Evolutionary conservation across 2,113 vertebrate species (phyloP).

Genomic region (Delphinapterus leucas): DNA sequence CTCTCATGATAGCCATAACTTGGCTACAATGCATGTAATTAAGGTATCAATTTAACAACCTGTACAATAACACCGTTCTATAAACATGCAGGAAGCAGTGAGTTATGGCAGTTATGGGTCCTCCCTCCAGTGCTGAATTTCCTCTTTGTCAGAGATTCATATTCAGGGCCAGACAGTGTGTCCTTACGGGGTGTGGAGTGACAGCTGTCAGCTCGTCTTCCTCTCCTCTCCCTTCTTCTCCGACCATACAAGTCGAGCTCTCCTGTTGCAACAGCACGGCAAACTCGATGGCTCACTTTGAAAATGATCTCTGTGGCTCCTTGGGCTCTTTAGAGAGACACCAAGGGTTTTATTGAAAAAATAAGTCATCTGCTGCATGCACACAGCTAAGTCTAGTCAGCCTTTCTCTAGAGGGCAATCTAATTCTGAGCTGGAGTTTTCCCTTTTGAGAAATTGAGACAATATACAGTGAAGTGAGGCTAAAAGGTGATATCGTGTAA

Average conservation of each 20-base stretch:
- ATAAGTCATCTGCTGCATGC: not conserved
- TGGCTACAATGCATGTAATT: not conserved
- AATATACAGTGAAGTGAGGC: not conserved
- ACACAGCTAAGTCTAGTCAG: not conserved
- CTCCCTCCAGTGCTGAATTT: not conserved
- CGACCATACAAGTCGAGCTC: rapidly evolving
- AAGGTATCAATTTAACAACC: constrained; percentile 20
- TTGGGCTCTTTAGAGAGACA: not conserved
- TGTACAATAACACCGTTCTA: not conserved
- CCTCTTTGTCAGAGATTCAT: not conserved
- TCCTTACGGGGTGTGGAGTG: not conserved
- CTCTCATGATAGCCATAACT: not conserved
- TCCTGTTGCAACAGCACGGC: not conserved
- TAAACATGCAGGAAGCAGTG: not conserved
- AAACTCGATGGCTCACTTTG: not conserved
- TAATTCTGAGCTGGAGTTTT: not conserved
- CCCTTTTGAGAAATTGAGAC: not conserved
- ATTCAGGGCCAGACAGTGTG: not conserved
- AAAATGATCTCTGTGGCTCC: not conserved
- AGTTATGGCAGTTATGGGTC: not conserved
- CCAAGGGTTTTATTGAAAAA: not conserved
- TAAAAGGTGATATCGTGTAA: not conserved
- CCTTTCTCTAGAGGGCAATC: not conserved
- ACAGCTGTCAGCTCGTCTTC: not conserved
- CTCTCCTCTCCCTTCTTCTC: not conserved